Conservation (phyloP, 2,888 invertebrate genomes). For the Ceramica pisi region DNA sequence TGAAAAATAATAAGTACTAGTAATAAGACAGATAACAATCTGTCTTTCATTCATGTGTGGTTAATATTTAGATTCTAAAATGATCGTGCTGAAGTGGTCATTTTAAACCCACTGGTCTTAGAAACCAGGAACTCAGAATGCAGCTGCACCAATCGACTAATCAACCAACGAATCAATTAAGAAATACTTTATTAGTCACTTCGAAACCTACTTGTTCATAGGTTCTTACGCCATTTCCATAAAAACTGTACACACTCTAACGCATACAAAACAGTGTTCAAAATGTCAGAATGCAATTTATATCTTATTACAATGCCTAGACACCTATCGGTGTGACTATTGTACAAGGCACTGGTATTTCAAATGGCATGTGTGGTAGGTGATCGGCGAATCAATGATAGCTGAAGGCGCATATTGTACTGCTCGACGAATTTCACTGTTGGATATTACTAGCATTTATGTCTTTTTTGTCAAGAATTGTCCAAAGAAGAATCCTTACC, state of each 20-base stretch:
- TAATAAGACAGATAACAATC: too few relatives aligned
- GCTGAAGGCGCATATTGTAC: background rate
- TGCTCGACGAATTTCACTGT: background rate
- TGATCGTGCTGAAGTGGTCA: too few relatives aligned
- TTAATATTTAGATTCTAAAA: too few relatives aligned
- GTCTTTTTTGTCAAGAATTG: background rate
- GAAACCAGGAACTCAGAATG: slow-evolving; percentile 3
- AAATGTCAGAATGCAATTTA: slow-evolving; percentile 28
- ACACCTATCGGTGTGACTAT: slow-evolving; percentile 2
- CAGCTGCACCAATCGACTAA: slow-evolving; percentile 19
- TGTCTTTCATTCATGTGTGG: too few relatives aligned
- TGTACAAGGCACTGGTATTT: slow-evolving; percentile 15
- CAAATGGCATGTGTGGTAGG: background rate
- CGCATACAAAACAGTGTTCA: slow-evolving; percentile 26
- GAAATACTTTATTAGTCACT: slow-evolving; percentile 16
- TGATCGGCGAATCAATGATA: background rate
- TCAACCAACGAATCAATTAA: slow-evolving; percentile 17
- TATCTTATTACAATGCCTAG: slow-evolving; percentile 22
- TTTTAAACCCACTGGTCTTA: too few relatives aligned
- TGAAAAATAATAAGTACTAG: too few relatives aligned
- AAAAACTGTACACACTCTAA: slow-evolving; percentile 19
- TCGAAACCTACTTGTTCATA: background rate
- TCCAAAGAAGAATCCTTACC: too few relatives aligned
- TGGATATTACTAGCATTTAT: background rate
- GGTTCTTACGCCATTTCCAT: slow-evolving; percentile 7